Evolutionary conservation across 1,140 invertebrate genomes (phyloP).

Genomic region (Gonioctena quinquepunctata): DNA sequence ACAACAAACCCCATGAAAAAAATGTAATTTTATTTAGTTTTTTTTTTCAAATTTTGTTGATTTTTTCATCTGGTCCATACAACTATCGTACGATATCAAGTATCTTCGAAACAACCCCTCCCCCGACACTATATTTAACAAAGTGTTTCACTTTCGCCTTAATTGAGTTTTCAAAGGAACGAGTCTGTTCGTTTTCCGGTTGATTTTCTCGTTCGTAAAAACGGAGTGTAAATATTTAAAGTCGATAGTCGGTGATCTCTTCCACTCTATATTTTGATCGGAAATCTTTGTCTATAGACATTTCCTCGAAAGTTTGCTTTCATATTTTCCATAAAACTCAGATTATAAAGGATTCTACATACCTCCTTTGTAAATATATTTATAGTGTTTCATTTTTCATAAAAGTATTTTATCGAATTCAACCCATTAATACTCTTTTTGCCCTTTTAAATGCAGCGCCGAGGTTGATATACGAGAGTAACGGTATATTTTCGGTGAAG

Average conservation of each 20-base stretch:
- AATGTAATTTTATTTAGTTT: too few relatives aligned
- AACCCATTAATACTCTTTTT: background rate
- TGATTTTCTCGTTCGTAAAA: slow-evolving; percentile 18
- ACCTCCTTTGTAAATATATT: slow-evolving; percentile 47
- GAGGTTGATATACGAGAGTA: too few relatives aligned
- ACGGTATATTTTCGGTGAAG: too few relatives aligned
- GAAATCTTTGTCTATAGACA: slow-evolving; percentile 51
- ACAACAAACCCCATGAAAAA: too few relatives aligned
- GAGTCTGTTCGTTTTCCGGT: background rate
- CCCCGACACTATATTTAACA: too few relatives aligned
- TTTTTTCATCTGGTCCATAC: too few relatives aligned
- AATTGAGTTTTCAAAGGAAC: background rate
- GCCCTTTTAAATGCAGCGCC: too few relatives aligned
- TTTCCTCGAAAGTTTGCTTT: slow-evolving; percentile 47
- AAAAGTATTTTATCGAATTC: background rate
- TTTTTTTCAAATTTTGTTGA: too few relatives aligned
- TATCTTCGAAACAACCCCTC: too few relatives aligned
- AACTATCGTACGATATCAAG: too few relatives aligned
- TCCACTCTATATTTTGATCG: slow-evolving; percentile 46
- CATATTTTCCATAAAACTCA: slow-evolving; percentile 53
- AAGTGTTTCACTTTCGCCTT: background rate
- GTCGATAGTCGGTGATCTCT: slow-evolving; percentile 46
- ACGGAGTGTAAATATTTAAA: slow-evolving; percentile 49
- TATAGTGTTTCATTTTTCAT: slow-evolving; percentile 13
- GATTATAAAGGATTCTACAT: slow-evolving; percentile 48